These are phyloP conservation scores for Drosophila ercepeae DNA, from an alignment of 1,140 invertebrate genomes.

Conservation along the genomic window DNA sequence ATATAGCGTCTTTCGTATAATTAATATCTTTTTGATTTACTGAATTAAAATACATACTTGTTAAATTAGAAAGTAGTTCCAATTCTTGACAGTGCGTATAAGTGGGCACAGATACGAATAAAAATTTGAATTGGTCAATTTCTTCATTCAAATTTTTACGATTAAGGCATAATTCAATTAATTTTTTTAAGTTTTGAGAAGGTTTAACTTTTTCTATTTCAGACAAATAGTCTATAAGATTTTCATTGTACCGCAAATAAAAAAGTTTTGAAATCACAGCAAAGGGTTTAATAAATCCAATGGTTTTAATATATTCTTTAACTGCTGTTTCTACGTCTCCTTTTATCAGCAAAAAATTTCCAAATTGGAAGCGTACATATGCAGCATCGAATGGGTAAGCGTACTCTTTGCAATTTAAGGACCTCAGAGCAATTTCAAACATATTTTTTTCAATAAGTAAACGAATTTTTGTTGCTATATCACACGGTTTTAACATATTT, in stretches of 20 bases:
- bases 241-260: constrained; percentile 36
- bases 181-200: constrained; percentile 17
- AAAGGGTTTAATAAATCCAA: constrained; percentile 56
- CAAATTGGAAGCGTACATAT: constrained; percentile 45
- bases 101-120: not conserved
- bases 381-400: constrained; percentile 15
- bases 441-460: constrained; percentile 44
- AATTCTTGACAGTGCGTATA: constrained; percentile 1
- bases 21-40: not conserved
- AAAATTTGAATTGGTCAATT: constrained; percentile 9
- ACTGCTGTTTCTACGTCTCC: constrained; percentile 33
- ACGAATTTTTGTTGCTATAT: constrained; percentile 23
- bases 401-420: constrained; percentile 37
- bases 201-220: constrained; percentile 16
- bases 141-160: constrained; percentile 16
- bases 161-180: constrained; percentile 47
- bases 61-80: constrained; percentile 15
- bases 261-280: constrained; percentile 60
- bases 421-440: constrained; percentile 45
- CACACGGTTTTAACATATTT: constrained; percentile 33
- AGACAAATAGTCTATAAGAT: constrained; percentile 48
- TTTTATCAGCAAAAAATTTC: constrained; percentile 56
- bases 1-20: constrained; percentile 22
- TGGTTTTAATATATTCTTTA: constrained; percentile 51
- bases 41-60: constrained; percentile 13